Evolutionary conservation across 2,797 vertebrate species (phyloP).

Genomic region (Parauchenoglanis punctatus): DNA sequence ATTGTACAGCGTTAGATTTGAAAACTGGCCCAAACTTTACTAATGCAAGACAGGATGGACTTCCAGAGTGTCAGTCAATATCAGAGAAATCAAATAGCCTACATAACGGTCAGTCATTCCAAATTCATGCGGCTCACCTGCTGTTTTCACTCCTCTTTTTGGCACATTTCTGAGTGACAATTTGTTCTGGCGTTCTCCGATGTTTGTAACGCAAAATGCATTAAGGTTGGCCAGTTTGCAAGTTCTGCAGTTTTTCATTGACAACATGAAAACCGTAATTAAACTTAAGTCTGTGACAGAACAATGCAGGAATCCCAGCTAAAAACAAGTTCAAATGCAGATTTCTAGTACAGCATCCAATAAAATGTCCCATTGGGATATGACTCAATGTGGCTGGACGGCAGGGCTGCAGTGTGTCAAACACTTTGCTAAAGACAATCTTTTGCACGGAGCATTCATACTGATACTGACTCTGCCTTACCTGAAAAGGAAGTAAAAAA

Average conservation of each 20-base stretch:
- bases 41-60: background rate
- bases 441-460: background rate
- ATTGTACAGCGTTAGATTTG: background rate
- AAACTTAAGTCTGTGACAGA: background rate
- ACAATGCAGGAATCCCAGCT: constrained; percentile 61
- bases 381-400: constrained; percentile 1
- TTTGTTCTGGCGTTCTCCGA: background rate
- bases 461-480: background rate
- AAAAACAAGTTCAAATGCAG: constrained; percentile 63
- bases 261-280: background rate
- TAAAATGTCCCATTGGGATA: constrained; percentile 20
- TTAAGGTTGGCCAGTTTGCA: background rate
- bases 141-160: background rate
- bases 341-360: constrained; percentile 5
- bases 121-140: background rate
- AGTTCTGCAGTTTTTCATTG: background rate
- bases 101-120: background rate
- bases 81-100: background rate
- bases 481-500: background rate
- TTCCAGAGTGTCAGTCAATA: constrained; percentile 39
- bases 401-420: background rate
- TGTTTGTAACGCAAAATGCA: background rate
- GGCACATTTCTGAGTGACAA: background rate
- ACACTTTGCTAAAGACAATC: background rate
- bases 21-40: background rate